Evolutionary conservation across 2,797 vertebrate genomes (phyloP), one percentile per base, ranked within the genome.

Genomic region (Trichosurus vulpecula): DNA sequence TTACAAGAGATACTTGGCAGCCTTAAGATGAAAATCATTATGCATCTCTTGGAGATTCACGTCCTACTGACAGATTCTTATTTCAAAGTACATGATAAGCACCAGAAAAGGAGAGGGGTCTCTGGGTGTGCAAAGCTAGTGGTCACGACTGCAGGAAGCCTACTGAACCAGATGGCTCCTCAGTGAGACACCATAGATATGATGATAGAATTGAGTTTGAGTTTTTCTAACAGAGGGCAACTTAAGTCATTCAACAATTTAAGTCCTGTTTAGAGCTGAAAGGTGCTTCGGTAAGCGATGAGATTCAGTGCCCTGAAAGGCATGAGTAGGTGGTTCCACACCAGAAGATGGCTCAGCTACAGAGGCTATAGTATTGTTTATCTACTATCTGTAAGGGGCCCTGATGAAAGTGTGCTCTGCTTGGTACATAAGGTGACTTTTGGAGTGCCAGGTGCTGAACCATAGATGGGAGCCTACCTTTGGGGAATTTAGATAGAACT

Each of bases 401-500:
- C 27, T 1, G 93, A 91, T 87, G 8, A 35, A n/a, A n/a, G n/a
- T n/a, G n/a, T 14, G 16, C 94, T 56, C 61, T 92, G 96, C 97
- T 92, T 95, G 93, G 93, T 92, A 53, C 5, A 22, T 22, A 74
- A 22, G 91, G 94, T 81, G 55, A 91, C 90, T 95, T 92, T 0
- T 94, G 56, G 94, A 91, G 93, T 92, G 98, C 22, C 13, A 55
- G 81, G 92, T 91, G 89, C 16, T 1, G 56, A 97, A 95, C 54
- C 81, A 53, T n/a, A 96, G 93, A 27, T 11, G 51, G 54, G 2
- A 51, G 93, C n/a, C 0, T 0, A 74, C 16, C 93, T 90, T 94
- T 54, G 81, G 96, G 94, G 93, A 96, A 61, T 41, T 61, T 61
- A 47, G 93, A 91, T 13, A 54, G 95, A 94, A 97, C 97, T 96